These are phyloP conservation scores for Spilogale gracilis DNA, from an alignment of 2,113 vertebrate genomes.

Conservation along the genomic window DNA sequence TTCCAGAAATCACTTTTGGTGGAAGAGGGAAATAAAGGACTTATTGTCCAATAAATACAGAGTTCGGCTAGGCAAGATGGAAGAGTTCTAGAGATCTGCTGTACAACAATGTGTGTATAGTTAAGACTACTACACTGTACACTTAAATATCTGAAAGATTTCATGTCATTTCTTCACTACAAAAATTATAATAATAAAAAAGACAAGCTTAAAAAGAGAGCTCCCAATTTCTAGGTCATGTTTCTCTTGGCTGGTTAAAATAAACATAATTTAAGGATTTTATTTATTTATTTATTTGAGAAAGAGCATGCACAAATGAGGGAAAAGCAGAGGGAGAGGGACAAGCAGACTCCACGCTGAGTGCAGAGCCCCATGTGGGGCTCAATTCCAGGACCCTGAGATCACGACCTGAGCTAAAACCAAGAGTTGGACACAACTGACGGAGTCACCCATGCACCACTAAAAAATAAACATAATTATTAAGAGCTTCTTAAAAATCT, in stretches of 20 bases:
- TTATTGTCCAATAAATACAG: neutral
- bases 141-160: neutral
- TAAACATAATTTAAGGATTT: too few species aligned
- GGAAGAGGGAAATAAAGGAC: neutral
- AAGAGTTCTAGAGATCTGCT: neutral
- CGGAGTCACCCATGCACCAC: too few species aligned
- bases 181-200: neutral
- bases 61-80: neutral
- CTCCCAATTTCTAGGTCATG: neutral
- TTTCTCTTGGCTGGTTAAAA: neutral
- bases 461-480: neutral
- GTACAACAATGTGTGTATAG: neutral
- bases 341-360: too few species aligned
- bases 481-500: neutral
- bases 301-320: too few species aligned
- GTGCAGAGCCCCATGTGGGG: too few species aligned
- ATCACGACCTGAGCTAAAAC: too few species aligned
- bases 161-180: neutral
- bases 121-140: neutral
- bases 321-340: too few species aligned
- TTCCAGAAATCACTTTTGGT: neutral
- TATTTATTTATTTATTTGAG: too few species aligned
- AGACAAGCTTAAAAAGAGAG: neutral
- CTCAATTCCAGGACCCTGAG: too few species aligned
- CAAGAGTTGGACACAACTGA: too few species aligned